Conservation (phyloP, 2,113 vertebrate species). For the Podarcis raffonei region DNA sequence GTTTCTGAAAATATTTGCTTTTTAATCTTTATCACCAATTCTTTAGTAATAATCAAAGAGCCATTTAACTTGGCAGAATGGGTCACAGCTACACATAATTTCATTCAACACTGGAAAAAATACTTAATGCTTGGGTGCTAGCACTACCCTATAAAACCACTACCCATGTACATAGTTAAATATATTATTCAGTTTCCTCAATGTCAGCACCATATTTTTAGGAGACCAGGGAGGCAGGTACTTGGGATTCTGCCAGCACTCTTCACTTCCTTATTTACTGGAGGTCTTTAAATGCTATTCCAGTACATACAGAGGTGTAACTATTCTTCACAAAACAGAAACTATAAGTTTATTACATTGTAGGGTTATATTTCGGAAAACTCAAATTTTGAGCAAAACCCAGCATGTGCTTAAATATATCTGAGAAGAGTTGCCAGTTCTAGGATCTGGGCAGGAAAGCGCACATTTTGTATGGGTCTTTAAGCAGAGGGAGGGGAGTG, state of each 20-base stretch:
- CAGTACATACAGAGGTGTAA: neutral
- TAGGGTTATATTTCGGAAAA: neutral
- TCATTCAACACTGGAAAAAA: neutral
- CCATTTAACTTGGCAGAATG: neutral
- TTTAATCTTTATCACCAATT: neutral
- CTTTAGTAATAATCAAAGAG: neutral
- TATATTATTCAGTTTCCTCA: neutral
- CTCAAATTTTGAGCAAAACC: neutral
- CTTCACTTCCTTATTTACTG: neutral
- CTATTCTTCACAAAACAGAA: neutral
- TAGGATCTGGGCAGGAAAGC: neutral
- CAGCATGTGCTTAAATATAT: neutral
- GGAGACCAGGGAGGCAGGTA: neutral
- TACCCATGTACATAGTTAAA: neutral
- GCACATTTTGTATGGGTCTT: too few relatives aligned
- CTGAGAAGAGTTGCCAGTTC: neutral
- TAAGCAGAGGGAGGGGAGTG: too few relatives aligned
- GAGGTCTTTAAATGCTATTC: neutral
- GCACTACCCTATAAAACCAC: neutral
- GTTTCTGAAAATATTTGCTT: neutral
- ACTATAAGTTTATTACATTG: neutral
- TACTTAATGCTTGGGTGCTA: neutral
- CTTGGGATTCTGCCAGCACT: neutral
- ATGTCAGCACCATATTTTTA: neutral
- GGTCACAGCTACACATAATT: too few relatives aligned